Evolutionary conservation across 2,888 invertebrate species (phyloP).

Genomic region (Cerastis leucographa): DNA sequence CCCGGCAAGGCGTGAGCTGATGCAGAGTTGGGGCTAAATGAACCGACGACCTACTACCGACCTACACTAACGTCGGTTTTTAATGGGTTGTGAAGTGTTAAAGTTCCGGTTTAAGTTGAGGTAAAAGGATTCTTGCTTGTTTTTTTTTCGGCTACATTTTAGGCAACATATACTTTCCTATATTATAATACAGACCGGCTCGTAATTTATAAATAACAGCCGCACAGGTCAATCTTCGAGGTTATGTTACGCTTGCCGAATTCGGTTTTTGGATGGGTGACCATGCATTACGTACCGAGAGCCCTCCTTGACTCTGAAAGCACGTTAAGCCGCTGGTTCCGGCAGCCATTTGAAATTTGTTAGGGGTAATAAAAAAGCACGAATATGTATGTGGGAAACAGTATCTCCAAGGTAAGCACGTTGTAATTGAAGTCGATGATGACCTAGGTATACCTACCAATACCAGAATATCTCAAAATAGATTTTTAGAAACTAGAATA

Average conservation of each 20-base stretch:
- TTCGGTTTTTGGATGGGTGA: background rate
- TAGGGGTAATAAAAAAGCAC: background rate
- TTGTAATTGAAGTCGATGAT: background rate
- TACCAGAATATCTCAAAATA: background rate
- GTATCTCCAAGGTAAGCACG: background rate
- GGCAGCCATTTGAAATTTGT: background rate
- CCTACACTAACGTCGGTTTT: slow-evolving; percentile 38
- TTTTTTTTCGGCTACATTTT: slow-evolving; percentile 21
- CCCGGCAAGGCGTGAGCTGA: slow-evolving; percentile 56
- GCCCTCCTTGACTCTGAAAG: background rate
- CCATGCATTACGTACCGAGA: background rate
- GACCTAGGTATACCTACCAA: background rate
- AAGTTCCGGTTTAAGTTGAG: slow-evolving; percentile 32
- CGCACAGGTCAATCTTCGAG: background rate
- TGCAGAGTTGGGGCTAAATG: slow-evolving; percentile 52
- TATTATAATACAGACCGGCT: too few relatives aligned
- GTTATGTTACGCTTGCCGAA: background rate
- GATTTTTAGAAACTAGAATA: background rate
- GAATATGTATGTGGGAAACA: too few relatives aligned
- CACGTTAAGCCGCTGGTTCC: background rate
- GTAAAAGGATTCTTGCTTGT: slow-evolving; percentile 27
- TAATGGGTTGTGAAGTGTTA: slow-evolving; percentile 49
- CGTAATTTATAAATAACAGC: background rate
- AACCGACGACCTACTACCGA: slow-evolving; percentile 24
- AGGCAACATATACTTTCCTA: background rate